Conservation (phyloP, 30 jellyfish, hydroid and myxozoan genomes). For the Rhopilema esculentum region DNA sequence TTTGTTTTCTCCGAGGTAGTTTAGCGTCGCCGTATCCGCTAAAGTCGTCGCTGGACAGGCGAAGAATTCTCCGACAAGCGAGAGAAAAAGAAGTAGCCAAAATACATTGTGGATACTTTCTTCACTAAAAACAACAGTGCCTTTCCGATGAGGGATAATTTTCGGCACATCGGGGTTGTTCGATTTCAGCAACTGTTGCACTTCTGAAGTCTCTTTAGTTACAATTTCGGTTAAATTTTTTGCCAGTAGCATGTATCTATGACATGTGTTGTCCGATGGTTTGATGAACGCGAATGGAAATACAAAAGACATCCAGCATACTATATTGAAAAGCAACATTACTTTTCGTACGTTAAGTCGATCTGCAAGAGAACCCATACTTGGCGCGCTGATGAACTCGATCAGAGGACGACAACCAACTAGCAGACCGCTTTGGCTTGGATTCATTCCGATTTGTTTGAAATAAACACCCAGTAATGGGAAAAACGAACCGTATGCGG, state of each 20-base stretch:
- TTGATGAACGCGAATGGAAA: constrained; percentile 98
- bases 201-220: constrained; percentile 94
- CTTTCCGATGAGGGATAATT: constrained; percentile 91
- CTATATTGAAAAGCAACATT: constrained; percentile 83
- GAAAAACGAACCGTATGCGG: constrained; percentile 98
- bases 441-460: constrained; percentile 99
- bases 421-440: constrained; percentile 96
- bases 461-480: constrained; percentile 98
- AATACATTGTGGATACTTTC: constrained; percentile 96
- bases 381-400: constrained; percentile 98
- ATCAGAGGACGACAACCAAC: constrained; percentile 98
- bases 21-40: constrained; percentile 98
- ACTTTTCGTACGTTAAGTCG: constrained; percentile 87
- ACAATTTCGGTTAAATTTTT: constrained; percentile 89
- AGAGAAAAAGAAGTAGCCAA: constrained; percentile 87
- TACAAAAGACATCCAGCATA: constrained; percentile 95
- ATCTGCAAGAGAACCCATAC: constrained; percentile 98
- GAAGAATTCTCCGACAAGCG: constrained; percentile 98
- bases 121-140: constrained; percentile 94
- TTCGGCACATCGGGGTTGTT: constrained; percentile 94
- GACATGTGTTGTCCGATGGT: constrained; percentile 98
- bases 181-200: constrained; percentile 84
- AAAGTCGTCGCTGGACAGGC: constrained; percentile 99
- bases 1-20: constrained; percentile 90
- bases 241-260: constrained; percentile 87